Conservation (phyloP, 2,113 vertebrate genomes). For the Atherinomorus stipes region DNA sequence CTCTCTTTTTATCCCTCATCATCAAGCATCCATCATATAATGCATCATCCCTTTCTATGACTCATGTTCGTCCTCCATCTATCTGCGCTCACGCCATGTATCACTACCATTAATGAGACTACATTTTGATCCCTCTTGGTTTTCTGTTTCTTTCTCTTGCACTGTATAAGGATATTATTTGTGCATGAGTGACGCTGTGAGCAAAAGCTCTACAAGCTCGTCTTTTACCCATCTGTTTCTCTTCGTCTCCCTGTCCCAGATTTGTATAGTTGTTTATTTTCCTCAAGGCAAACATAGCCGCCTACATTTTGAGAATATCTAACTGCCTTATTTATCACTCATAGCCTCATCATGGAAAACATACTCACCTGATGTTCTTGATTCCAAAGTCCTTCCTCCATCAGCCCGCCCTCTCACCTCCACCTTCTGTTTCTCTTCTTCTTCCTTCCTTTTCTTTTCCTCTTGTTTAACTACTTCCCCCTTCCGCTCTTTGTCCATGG, state of each 20-base stretch:
- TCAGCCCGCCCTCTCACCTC: conserved; percentile 84
- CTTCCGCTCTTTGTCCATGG: conserved; percentile 58
- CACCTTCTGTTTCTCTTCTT: conserved; percentile 47
- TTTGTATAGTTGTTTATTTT: not conserved
- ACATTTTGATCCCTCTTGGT: conserved; percentile 17
- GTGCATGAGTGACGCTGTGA: conserved; percentile 34
- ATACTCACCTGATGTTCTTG: conserved; percentile 80
- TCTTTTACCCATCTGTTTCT: conserved; percentile 32
- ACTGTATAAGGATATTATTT: conserved; percentile 27
- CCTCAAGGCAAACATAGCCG: not conserved
- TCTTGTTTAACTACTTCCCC: conserved; percentile 49
- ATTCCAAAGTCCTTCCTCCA: conserved; percentile 78
- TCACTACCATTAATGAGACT: conserved; percentile 42
- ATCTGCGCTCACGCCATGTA: conserved; percentile 21
- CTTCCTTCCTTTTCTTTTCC: conserved; percentile 51
- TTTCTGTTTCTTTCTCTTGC: conserved; percentile 20
- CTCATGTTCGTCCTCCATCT: conserved; percentile 51
- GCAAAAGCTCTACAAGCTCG: conserved; percentile 5
- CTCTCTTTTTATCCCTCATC: conserved; percentile 33
- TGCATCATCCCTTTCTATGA: conserved; percentile 47
- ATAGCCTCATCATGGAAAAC: not conserved
- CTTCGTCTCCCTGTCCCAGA: conserved; percentile 20
- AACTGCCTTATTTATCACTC: not conserved
- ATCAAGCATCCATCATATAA: conserved; percentile 40
- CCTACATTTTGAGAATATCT: not conserved